These are phyloP conservation scores for Blastobasis adustella DNA, from an alignment of 2,888 invertebrate species.

Conservation along the genomic window DNA sequence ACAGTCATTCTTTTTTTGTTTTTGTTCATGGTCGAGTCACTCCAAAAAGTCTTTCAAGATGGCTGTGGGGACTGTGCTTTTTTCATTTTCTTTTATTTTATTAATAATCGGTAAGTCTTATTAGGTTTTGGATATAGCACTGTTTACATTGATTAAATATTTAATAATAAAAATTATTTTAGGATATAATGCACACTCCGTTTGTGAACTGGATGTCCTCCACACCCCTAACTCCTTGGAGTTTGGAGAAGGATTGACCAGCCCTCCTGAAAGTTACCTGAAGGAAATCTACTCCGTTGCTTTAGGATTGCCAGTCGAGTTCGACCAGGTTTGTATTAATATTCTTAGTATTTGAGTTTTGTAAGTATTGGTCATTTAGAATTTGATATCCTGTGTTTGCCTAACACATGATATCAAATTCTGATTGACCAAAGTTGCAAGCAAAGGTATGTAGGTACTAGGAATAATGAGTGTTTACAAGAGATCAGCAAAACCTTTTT, in stretches of 20 bases:
- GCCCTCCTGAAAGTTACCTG: slow-evolving; percentile 76
- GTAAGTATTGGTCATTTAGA: too few relatives aligned
- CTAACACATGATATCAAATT: too few relatives aligned
- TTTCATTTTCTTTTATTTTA: slow-evolving; percentile 50
- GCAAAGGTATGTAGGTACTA: background rate
- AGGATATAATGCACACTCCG: slow-evolving; percentile 53
- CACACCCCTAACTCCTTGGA: slow-evolving; percentile 79
- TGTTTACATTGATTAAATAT: background rate
- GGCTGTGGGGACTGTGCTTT: slow-evolving; percentile 55
- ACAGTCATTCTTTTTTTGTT: slow-evolving; percentile 43
- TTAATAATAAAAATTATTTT: slow-evolving; percentile 11
- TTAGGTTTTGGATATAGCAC: background rate
- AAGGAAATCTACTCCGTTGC: slow-evolving; percentile 83
- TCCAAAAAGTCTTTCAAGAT: slow-evolving; percentile 36
- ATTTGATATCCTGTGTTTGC: too few relatives aligned
- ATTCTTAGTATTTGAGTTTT: too few relatives aligned
- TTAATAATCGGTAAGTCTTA: slow-evolving; percentile 51
- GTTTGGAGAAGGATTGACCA: slow-evolving; percentile 77
- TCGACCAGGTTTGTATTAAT: background rate
- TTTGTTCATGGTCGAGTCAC: background rate
- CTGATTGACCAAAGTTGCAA: too few relatives aligned
- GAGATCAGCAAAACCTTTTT: background rate
- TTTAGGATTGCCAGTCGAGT: slow-evolving; percentile 81
- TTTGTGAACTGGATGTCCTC: slow-evolving; percentile 48
- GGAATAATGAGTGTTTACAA: background rate